phyloP scores from a whole-genome alignment of 2,113 vertebrate genomes.

The Leptodactylus fuscus region DNA sequence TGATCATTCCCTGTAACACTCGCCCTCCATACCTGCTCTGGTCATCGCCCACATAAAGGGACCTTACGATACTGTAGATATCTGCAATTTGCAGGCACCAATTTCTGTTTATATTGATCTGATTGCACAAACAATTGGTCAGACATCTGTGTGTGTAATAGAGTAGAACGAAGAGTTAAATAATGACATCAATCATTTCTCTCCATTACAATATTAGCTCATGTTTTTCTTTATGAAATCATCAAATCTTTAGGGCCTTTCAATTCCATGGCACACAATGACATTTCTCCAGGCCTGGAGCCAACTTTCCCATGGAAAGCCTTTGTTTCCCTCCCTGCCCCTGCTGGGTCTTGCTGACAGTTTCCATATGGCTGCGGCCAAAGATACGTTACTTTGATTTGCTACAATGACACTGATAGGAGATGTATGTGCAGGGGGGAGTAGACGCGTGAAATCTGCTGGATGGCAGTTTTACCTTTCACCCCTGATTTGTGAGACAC shows the following conservation, averaged over 20 bases:
- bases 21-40: too few relatives aligned
- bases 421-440: neutral
- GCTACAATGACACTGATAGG: constrained; percentile 1
- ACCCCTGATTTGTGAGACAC: constrained; percentile 14
- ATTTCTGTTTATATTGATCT: too few relatives aligned
- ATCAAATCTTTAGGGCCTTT: neutral
- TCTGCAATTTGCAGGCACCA: too few relatives aligned
- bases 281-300: constrained; percentile 42
- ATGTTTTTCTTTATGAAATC: constrained; percentile 39
- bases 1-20: too few relatives aligned
- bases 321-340: constrained; percentile 38
- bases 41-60: too few relatives aligned
- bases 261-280: constrained; percentile 35
- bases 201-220: constrained; percentile 3
- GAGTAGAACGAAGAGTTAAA: neutral
- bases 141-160: too few relatives aligned
- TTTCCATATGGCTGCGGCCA: constrained; percentile 43
- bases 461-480: neutral
- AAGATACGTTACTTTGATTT: constrained; percentile 11
- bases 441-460: neutral
- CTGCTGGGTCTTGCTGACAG: constrained; percentile 35
- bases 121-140: too few relatives aligned
- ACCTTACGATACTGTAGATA: too few relatives aligned
- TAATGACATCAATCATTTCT: neutral
- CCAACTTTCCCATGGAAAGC: constrained; percentile 45